These are phyloP conservation scores for Luehdorfia chinensis DNA, from an alignment of 1,140 invertebrate species.

Conservation along the genomic window DNA sequence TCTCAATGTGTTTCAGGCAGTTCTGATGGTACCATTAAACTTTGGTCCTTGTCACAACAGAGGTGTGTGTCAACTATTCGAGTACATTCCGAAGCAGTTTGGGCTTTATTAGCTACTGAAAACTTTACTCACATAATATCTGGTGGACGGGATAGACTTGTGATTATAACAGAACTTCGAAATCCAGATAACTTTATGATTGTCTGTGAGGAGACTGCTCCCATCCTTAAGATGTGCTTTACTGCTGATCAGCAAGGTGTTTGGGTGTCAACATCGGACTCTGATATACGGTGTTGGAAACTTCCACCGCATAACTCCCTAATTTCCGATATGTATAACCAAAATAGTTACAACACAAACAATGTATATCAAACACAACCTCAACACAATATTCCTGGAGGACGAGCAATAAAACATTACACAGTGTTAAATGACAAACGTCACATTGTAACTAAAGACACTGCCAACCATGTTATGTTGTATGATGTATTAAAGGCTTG, in stretches of 20 bases:
- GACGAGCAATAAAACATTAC: constrained; percentile 94
- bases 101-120: constrained; percentile 95
- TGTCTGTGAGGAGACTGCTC: constrained; percentile 96
- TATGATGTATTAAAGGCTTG: constrained; percentile 97
- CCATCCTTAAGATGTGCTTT: constrained; percentile 94
- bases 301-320: constrained; percentile 72
- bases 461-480: constrained; percentile 95
- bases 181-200: constrained; percentile 90
- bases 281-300: constrained; percentile 82
- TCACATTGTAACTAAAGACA: constrained; percentile 97
- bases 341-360: constrained; percentile 68
- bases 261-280: constrained; percentile 96
- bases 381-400: constrained; percentile 82
- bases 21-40: constrained; percentile 98
- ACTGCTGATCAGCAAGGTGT: constrained; percentile 92
- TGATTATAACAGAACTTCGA: constrained; percentile 94
- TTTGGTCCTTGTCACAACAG: constrained; percentile 98
- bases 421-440: constrained; percentile 97
- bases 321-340: constrained; percentile 67
- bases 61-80: constrained; percentile 93
- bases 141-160: constrained; percentile 94
- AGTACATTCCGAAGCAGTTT: constrained; percentile 97
- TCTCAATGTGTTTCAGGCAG: constrained; percentile 97
- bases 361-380: constrained; percentile 71
- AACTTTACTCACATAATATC: constrained; percentile 96